These are phyloP conservation scores for Ormyrus rosae DNA, from an alignment of 2,888 invertebrate genomes.

Conservation along the genomic window DNA sequence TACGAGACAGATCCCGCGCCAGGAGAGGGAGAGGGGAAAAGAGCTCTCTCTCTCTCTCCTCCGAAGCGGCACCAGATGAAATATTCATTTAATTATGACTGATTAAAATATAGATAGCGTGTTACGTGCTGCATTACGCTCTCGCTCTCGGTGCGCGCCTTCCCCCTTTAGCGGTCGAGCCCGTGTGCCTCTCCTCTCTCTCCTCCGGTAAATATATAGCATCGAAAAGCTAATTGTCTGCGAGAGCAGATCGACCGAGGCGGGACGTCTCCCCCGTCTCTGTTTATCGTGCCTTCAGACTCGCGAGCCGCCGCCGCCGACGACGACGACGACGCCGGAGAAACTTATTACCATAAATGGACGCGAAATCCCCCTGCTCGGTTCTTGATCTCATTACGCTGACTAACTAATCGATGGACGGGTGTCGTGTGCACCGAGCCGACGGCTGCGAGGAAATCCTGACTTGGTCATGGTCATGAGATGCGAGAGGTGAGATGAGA, in stretches of 20 bases:
- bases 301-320: background rate
- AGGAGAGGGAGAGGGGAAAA: background rate
- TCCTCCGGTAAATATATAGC: constrained; percentile 20
- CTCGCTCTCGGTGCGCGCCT: constrained; percentile 18
- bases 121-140: constrained; percentile 68
- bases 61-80: constrained; percentile 66
- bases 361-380: constrained; percentile 6
- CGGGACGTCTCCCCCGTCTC: constrained; percentile 1
- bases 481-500: constrained; percentile 2
- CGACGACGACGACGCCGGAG: constrained; percentile 1
- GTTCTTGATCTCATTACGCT: constrained; percentile 35
- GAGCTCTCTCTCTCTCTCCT: background rate
- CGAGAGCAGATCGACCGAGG: constrained; percentile 51
- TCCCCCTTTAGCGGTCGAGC: constrained; percentile 9
- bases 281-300: background rate
- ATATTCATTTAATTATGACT: constrained; percentile 73
- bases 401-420: constrained; percentile 53
- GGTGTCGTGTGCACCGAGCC: constrained; percentile 5
- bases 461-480: constrained; percentile 37
- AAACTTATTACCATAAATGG: constrained; percentile 56
- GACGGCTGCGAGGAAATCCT: constrained; percentile 28
- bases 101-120: constrained; percentile 72
- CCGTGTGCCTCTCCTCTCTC: constrained; percentile 2
- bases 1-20: constrained; percentile 47
- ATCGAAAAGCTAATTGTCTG: constrained; percentile 59